These are phyloP conservation scores for Silurus asotus DNA, from an alignment of 2,113 vertebrate genomes.

Conservation along the genomic window DNA sequence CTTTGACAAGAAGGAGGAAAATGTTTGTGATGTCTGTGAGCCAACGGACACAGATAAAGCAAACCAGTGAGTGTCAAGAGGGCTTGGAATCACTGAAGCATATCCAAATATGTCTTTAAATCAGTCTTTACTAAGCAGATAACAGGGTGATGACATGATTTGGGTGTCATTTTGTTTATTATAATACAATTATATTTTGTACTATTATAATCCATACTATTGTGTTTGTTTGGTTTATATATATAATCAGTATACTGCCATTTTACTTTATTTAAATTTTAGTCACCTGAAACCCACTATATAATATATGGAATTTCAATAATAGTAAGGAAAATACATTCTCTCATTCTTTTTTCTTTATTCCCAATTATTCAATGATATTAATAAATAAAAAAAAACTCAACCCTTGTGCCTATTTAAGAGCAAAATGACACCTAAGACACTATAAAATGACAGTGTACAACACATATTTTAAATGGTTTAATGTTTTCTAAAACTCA, in stretches of 20 bases:
- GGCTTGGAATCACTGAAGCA: background rate
- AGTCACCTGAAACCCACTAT: too few species aligned
- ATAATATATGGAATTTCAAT: too few species aligned
- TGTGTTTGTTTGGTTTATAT: too few species aligned
- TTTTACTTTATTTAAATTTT: too few species aligned
- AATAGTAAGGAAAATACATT: background rate
- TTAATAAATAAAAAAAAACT: background rate
- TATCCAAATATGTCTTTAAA: constrained; percentile 6
- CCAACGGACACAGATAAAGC: constrained; percentile 34
- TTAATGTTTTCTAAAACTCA: background rate
- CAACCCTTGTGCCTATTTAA: background rate
- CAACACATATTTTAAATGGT: background rate
- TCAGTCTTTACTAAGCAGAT: background rate
- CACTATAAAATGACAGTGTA: background rate
- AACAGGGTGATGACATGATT: background rate
- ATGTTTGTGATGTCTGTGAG: constrained; percentile 36
- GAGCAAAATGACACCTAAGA: background rate
- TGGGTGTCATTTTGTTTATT: background rate
- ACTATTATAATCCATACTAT: too few species aligned
- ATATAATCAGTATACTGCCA: too few species aligned
- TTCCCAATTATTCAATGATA: background rate
- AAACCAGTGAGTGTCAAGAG: constrained; percentile 15
- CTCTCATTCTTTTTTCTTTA: background rate
- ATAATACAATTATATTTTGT: too few species aligned
- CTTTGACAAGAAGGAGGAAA: constrained; percentile 14